phyloP scores from a whole-genome alignment of 2,888 invertebrate genomes.

The Mimas tiliae region DNA sequence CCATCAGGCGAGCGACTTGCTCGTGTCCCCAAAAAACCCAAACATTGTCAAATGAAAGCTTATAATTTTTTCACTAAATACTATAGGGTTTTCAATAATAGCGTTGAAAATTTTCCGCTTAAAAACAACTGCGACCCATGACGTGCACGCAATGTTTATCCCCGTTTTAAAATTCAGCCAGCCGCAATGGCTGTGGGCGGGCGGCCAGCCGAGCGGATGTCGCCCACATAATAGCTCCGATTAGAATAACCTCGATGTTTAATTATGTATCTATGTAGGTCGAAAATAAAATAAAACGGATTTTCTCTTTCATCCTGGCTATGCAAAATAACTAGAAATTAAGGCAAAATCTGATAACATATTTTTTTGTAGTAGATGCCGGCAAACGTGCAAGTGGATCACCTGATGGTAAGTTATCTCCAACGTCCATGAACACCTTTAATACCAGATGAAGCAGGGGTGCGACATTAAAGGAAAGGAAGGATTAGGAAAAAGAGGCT shows the following conservation, averaged over 20 bases:
- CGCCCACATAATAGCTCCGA: constrained; percentile 31
- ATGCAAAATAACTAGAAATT: too few relatives aligned
- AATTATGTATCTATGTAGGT: neutral
- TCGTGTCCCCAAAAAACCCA: too few relatives aligned
- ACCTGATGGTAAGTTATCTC: too few relatives aligned
- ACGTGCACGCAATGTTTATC: constrained; percentile 35
- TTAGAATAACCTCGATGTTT: neutral
- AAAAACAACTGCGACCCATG: constrained; percentile 26
- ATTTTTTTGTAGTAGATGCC: too few relatives aligned
- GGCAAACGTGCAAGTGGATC: too few relatives aligned
- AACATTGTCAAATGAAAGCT: too few relatives aligned
- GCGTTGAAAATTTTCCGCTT: constrained; percentile 30
- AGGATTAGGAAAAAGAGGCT: too few relatives aligned
- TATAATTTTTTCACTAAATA: neutral
- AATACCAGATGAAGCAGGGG: too few relatives aligned
- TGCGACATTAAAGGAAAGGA: too few relatives aligned
- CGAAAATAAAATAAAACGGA: neutral
- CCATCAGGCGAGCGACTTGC: too few relatives aligned
- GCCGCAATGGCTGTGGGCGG: constrained; percentile 45
- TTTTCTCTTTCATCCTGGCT: neutral
- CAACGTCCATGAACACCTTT: too few relatives aligned
- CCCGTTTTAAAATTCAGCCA: constrained; percentile 50
- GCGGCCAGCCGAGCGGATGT: constrained; percentile 38
- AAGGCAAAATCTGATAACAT: too few relatives aligned
- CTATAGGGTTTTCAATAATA: constrained; percentile 31